Base-by-base conservation (phyloP, 2,113 vertebrate species). In the Carassius gibelio region DNA sequence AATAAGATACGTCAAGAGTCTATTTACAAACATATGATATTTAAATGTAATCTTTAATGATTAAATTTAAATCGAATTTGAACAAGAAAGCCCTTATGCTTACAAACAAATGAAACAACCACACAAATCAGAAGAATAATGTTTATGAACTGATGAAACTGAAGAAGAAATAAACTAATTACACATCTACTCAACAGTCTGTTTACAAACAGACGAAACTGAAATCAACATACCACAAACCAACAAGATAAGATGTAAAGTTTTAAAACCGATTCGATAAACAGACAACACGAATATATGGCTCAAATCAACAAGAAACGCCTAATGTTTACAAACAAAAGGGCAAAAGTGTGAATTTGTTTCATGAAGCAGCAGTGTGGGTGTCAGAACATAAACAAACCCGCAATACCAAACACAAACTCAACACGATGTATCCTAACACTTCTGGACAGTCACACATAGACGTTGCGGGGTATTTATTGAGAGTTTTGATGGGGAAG, bases 381-480 rank as follows among this genome's bases (percentile, higher is more conserved):
- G 48, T 50, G n/a, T 45, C 57, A 79, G 21, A 79, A 62, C 34
- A 79, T 19, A 80, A 64, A 64, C 57, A 80, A 45, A n/a, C 45
- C 45, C 45, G 9, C 45, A 11, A 45, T 2, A 48, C 10, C 2
- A 48, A 11, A 48, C 45, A 48, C 2, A 42, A 48, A 80, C 77
- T 64, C 36, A 19, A 15, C n/a, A 23, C 17, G 36, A 45, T 7
- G 0, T 26, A 19, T 6, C 3, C n/a, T 62, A 17, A 36, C 59
- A 26, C 36, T 45, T 50, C 8, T 17, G 7, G 34, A 48, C 79
- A 81, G 59, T 48, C 14, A 81, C 17, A 75, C 21, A 11, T 36
- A 80, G 13, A 48, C 38, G 30, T 7, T 42, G 19, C 3, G 34
- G 10, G 19, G 55, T 5, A 42, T 78, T 61, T 23, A 4, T 0